Base-by-base conservation (phyloP, 2,113 vertebrate species). In the Elgaria multicarinata region DNA sequence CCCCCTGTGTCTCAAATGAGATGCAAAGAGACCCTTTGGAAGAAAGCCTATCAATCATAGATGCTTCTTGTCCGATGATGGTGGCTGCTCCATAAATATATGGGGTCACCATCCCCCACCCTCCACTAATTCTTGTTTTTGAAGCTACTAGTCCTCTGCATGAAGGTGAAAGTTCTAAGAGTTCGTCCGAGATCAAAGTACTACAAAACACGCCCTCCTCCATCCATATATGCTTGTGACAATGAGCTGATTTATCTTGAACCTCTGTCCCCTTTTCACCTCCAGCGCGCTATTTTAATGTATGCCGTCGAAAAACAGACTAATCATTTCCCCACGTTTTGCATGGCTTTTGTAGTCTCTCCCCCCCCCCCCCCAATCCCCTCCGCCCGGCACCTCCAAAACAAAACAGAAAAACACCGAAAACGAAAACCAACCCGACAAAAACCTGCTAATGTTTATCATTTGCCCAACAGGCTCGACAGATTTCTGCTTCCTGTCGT, bases 391-490 rank as follows among this genome's bases (percentile, higher is more conserved):
- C n/a, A n/a, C n/a, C n/a, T n/a, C n/a, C n/a, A n/a, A n/a, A n/a
- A n/a, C n/a, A n/a, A n/a, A n/a, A n/a, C n/a, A 64, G 53, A 3
- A 71, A 55, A 76, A 55, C 79, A 72, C n/a, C n/a, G n/a, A n/a
- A n/a, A 85, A 46, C 16, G 4, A 39, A 36, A 33, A 72, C 46
- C 26, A 75, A 42, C 39, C 82, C 62, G 69, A 83, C 62, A 76
- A 85, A 75, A 75, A 62, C 93, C 96, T 87, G 93, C 96, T 97
- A 97, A 97, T 98, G 97, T 98, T 98, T 98, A 97, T 98, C 97
- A 97, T 97, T 97, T 97, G 97, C 97, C 97, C 97, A 98, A 97
- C 97, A 98, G 97, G 97, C 97, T 96, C 96, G 96, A 97, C 97
- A 97, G 97, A 97, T 97, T 97, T 96, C 72, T 97, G 97, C 96